Base-by-base conservation (phyloP, 2,888 invertebrate species). In the Notocelia uddmanniana region DNA sequence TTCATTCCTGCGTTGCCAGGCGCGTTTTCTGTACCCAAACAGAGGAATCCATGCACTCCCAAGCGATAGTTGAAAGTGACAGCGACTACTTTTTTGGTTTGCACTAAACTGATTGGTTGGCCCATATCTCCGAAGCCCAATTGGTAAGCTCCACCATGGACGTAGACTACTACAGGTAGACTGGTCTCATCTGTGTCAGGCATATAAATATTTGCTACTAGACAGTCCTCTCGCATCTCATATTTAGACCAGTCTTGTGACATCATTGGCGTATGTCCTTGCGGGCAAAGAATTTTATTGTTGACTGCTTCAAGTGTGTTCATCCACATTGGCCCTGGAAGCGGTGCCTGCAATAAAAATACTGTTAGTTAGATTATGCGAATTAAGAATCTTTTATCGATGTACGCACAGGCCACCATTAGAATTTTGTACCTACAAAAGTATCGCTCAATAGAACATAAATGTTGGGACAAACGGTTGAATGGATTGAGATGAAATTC, bases 1-100 rank as follows among this genome's bases (percentile, higher is more conserved):
- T 76, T 76, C 73, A 76, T 73, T 0, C 76, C 76, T 3, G 76
- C 76, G n/a, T 76, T 76, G 2, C 76, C 76, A 13, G 76, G 76
- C 1, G 64, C 74, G 18, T 71, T 72, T 58, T 75, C 69, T n/a
- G 75, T 76, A 0, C 76, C 76, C 31, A 76, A 31, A 63, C 75
- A 76, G 6, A 76, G 57, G 41, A 75, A 76, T 0, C 75, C 76
- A 5, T 75, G 74, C 5, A 41, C 66, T 19, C 75, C 74, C 2
- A 76, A 48, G 34, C 76, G 73, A 18, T 76, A 74, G 54, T 74
- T 76, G 23, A 76, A 74, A 55, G 69, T 74, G 8, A 76, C 73
- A 8, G 55, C 69, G 13, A 76, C 68, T n/a, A 75, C 19, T 55
- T 73, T 67, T 31, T 74, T 75, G 0, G 70, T 62, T 37, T 60